Percentiles rank a stretch among this genome's conserved stretches.
Conservation (phyloP, 2,888 invertebrate species). For the Metallyticus violacea region DNA sequence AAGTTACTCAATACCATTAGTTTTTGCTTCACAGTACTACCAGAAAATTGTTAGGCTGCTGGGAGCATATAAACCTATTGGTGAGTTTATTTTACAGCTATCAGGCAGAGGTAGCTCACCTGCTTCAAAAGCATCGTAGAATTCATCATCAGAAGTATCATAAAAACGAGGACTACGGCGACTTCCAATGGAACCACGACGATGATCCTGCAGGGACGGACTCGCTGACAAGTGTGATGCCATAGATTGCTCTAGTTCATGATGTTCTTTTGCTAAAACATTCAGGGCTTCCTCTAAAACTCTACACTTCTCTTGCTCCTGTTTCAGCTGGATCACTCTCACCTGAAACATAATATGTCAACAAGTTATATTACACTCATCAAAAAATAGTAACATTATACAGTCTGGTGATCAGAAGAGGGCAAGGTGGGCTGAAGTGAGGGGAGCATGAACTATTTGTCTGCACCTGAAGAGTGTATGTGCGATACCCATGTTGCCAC, state of each 20-base stretch:
- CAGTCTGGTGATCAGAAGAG: too few relatives aligned
- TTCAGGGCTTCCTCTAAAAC: conserved; percentile 66
- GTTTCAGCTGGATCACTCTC: conserved; percentile 46
- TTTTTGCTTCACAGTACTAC: too few relatives aligned
- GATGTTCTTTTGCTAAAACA: conserved; percentile 64
- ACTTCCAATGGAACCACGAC: not conserved
- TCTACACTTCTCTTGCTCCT: conserved; percentile 58
- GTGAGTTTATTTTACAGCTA: too few relatives aligned
- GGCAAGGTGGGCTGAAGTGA: too few relatives aligned
- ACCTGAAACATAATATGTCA: conserved; percentile 39
- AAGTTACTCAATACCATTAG: too few relatives aligned
- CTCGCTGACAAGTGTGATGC: conserved; percentile 53
- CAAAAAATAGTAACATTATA: too few relatives aligned
- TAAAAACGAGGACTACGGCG: conserved; percentile 42
- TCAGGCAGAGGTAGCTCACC: conserved; percentile 38
- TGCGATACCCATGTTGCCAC: too few relatives aligned
- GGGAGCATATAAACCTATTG: too few relatives aligned
- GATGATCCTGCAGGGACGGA: conserved; percentile 21
- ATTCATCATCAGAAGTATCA: conserved; percentile 46
- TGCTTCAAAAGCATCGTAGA: conserved; percentile 46
- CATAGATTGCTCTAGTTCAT: conserved; percentile 63
- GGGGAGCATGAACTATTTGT: too few relatives aligned
- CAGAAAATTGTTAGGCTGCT: too few relatives aligned
- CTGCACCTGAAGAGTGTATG: too few relatives aligned
- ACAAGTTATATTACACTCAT: too few relatives aligned